Evolutionary conservation across 2,113 vertebrate species (phyloP), one percentile per base, ranked within the genome.

Genomic region (Seriola aureovittata): DNA sequence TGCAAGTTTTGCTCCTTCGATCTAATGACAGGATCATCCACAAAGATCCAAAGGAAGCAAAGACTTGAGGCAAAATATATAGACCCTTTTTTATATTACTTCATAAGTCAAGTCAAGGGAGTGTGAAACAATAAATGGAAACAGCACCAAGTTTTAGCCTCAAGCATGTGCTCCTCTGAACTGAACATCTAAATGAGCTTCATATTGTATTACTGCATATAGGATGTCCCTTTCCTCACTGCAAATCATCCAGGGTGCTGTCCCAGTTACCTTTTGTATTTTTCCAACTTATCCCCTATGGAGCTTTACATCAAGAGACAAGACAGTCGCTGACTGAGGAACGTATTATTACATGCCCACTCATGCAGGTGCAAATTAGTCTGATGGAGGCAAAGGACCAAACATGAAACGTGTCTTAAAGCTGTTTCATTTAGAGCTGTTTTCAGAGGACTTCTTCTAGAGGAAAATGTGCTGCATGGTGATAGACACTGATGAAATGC

Each of bases 71-170:
- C 60, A 34, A 63, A 44, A 40, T 8, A 32, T 40, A 69, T 32
- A 59, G 4, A 1, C 0, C 0, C 11, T 75, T 71, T 71, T 63
- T 67, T 82, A 58, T 75, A 81, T 68, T 69, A 58, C 38, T 69
- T 88, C 54, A 76, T 74, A 76, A 77, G 10, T 80, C 40, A 59
- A 79, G 34, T 62, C 40, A 57, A 69, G 67, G 16, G 0, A 59
- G 29, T 44, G 64, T 52, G 17, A 85, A 55, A 67, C 21, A 71
- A 83, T 74, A 63, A 72, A 66, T 54, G 42, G 42, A 77, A 80
- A 72, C 29, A 40, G 1, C 12, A 7, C 38, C 50, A 76, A 13
- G 10, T 64, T 62, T 64, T 67, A 34, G 65, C 80, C 67, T 66
- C 10, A 16, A 78, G 82, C 29, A 8, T 10, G 11, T 25, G 7